Conservation (phyloP, 2,113 vertebrate genomes). For the Halichoeres trimaculatus region DNA sequence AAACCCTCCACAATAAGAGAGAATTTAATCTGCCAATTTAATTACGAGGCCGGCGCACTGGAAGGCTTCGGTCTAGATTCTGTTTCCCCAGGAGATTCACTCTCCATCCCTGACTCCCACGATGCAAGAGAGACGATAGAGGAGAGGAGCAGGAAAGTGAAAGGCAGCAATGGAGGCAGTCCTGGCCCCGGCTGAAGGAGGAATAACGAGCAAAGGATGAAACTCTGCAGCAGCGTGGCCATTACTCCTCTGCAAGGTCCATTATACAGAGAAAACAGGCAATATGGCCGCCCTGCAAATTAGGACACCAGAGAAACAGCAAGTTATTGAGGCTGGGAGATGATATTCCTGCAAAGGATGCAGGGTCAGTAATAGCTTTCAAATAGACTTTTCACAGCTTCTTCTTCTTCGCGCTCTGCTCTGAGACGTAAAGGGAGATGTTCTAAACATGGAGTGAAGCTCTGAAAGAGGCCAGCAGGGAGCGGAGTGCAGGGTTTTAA, state of each 20-base stretch:
- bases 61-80: slow-evolving; percentile 73
- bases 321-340: slow-evolving; percentile 43
- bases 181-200: slow-evolving; percentile 20
- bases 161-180: slow-evolving; percentile 34
- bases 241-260: slow-evolving; percentile 59
- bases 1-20: slow-evolving; percentile 72
- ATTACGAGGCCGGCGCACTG: slow-evolving; percentile 69
- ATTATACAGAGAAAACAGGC: slow-evolving; percentile 66
- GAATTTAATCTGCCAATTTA: slow-evolving; percentile 77
- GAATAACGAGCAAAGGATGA: slow-evolving; percentile 64
- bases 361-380: slow-evolving; percentile 55
- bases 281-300: slow-evolving; percentile 61
- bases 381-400: slow-evolving; percentile 47
- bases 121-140: slow-evolving; percentile 15
- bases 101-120: slow-evolving; percentile 62
- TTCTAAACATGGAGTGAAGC: not conserved
- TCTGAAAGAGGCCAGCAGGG: not conserved
- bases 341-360: slow-evolving; percentile 47
- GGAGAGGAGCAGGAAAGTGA: slow-evolving; percentile 7
- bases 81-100: slow-evolving; percentile 56
- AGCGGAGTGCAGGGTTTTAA: not conserved
- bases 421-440: slow-evolving; percentile 25
- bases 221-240: slow-evolving; percentile 13
- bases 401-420: not conserved
- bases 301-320: slow-evolving; percentile 57